Evolutionary conservation across 30 jellyfish, hydroid and myxozoan species (phyloP).

Genomic region (Aurelia aurita complex sp. Pacific): DNA sequence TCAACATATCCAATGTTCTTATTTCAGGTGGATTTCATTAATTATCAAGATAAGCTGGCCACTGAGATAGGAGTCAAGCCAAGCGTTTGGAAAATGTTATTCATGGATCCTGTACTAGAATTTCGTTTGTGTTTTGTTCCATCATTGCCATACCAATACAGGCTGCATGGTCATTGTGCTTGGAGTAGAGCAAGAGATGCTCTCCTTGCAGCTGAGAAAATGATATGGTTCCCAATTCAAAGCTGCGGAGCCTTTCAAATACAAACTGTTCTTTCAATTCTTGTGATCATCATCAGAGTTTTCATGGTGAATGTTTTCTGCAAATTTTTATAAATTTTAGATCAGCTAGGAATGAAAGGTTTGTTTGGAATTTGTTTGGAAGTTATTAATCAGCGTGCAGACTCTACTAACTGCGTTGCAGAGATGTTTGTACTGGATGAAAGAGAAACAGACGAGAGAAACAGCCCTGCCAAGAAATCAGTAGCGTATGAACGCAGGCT

Average conservation of each 20-base stretch:
- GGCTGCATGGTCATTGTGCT: slow-evolving; percentile 80
- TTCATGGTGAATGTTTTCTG: no score
- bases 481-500: no score
- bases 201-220: slow-evolving; percentile 39
- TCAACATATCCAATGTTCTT: not conserved
- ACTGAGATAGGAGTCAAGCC: slow-evolving; percentile 77
- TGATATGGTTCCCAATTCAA: slow-evolving; percentile 51
- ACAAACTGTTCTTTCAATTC: not conserved
- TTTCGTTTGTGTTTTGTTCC: slow-evolving; percentile 61
- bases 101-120: slow-evolving; percentile 85
- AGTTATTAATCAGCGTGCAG: no score
- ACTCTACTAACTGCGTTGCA: no score
- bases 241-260: no score
- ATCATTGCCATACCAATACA: slow-evolving; percentile 74
- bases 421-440: no score
- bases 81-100: slow-evolving; percentile 35
- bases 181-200: slow-evolving; percentile 96
- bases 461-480: no score
- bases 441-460: no score
- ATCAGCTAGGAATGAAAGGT: no score
- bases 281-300: not conserved
- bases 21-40: slow-evolving; percentile 55
- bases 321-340: no score
- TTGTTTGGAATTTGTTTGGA: no score
- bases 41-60: slow-evolving; percentile 90